A percentile compares a stretch with the other conserved stretches of the same genome.
These are phyloP conservation scores for Calameuta idolon DNA, from an alignment of 2,888 invertebrate species.

Conservation along the genomic window DNA sequence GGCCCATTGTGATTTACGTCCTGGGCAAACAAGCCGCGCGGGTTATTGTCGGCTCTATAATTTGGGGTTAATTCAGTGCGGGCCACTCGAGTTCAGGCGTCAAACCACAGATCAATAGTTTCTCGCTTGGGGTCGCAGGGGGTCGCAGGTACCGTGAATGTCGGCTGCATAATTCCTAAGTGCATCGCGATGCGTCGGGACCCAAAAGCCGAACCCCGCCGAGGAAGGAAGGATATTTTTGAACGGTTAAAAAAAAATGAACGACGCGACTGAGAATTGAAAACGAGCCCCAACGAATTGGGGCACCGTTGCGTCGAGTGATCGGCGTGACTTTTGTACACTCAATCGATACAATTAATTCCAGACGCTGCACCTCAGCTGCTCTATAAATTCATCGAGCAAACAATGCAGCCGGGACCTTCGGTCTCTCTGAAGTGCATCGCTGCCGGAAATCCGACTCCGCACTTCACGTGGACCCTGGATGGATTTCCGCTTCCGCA, in stretches of 20 bases:
- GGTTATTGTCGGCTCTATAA: conserved; percentile 64
- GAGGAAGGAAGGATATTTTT: not conserved
- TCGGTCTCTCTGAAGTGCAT: conserved; percentile 92
- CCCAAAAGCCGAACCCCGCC: not conserved
- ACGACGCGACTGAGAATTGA: not conserved
- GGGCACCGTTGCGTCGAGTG: not conserved
- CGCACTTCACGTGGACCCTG: conserved; percentile 90
- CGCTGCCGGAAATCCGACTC: conserved; percentile 94
- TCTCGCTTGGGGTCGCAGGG: conserved; percentile 36
- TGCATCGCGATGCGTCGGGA: not conserved
- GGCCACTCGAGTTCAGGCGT: conserved; percentile 60
- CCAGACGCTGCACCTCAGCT: conserved; percentile 90
- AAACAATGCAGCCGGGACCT: conserved; percentile 91
- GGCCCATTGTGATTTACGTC: conserved; percentile 59
- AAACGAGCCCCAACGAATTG: not conserved
- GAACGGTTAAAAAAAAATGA: not conserved
- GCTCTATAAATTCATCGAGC: conserved; percentile 92
- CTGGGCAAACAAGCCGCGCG: conserved; percentile 49
- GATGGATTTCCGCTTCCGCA: conserved; percentile 89
- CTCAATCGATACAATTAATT: conserved; percentile 41
- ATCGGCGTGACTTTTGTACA: not conserved
- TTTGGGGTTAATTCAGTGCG: conserved; percentile 65
- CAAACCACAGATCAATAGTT: conserved; percentile 66
- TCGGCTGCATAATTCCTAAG: conserved; percentile 50
- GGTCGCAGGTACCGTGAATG: conserved; percentile 61